These are phyloP conservation scores for Microplitis mediator DNA, from an alignment of 1,140 invertebrate species.

Conservation along the genomic window DNA sequence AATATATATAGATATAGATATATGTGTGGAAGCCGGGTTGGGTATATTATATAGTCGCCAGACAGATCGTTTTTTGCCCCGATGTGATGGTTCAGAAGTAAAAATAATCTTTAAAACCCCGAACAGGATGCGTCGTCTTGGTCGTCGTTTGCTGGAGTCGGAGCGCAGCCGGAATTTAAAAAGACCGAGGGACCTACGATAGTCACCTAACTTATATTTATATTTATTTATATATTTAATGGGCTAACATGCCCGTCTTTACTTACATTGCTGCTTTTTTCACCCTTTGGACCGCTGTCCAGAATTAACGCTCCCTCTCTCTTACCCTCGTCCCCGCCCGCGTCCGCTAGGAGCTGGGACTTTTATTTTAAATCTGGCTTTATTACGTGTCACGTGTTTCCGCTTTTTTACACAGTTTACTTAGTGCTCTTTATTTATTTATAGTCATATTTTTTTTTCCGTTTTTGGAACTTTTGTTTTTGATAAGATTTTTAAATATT, in stretches of 20 bases:
- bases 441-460: too few species aligned
- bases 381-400: conserved; percentile 13
- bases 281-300: conserved; percentile 62
- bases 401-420: neutral
- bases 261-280: conserved; percentile 43
- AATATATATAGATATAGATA: neutral
- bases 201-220: conserved; percentile 41
- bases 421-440: neutral
- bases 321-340: too few species aligned
- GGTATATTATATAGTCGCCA: conserved; percentile 47
- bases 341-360: too few species aligned
- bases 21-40: neutral
- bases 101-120: conserved; percentile 65
- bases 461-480: too few species aligned
- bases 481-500: too few species aligned
- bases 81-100: conserved; percentile 40
- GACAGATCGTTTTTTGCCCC: conserved; percentile 61
- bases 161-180: neutral
- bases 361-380: neutral
- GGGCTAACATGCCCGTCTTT: conserved; percentile 36
- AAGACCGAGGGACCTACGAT: conserved; percentile 38
- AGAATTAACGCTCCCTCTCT: conserved; percentile 48
- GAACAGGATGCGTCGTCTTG: conserved; percentile 55
- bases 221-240: too few species aligned
- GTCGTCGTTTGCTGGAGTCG: conserved; percentile 26